Evolutionary conservation across 2,113 vertebrate species (phyloP), one percentile per base, ranked within the genome.

Genomic region (Paedocypris sp.): DNA sequence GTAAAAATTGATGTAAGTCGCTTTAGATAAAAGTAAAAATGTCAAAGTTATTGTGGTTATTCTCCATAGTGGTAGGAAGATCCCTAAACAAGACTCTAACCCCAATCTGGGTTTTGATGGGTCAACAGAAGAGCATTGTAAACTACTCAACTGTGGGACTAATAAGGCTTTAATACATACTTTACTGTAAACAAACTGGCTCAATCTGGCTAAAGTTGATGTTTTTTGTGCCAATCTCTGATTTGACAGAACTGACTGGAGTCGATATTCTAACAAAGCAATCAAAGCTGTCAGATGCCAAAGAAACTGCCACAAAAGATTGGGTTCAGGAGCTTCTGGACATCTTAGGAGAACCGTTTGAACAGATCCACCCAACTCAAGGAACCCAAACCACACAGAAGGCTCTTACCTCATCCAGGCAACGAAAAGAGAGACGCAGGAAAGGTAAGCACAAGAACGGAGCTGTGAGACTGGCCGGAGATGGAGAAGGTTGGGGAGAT

Each of bases 401-500:
- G 46, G 4, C 75, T 0, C 46, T 74, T 1, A 63, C 33, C 64
- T 69, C 70, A n/a, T 48, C 52, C 25, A 49, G 60, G 31, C 31
- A 75, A 6, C 51, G 79, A 1, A 82, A 76, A 61, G 73, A 58
- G 0, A 78, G 23, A 4, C 74, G 66, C 2, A 83, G 69, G 67
- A 86, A 85, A 46, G 77, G 29, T 11, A 82, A 80, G 16, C 73
- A 60, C 1, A 66, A 76, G 11, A 15, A 20, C 1, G 93, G 93
- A 0, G 60, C 76, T 0, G 84, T 94, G 61, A 82, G 93, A 67
- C 77, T 98, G 74, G 81, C 73, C 23, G 80, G 80, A 1, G 75
- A 80, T 5, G 74, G 71, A 5, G 49, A 42, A 0, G 70, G 76
- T 6, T 75, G 51, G 0, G 25, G 29, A 0, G 82, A 85, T 73